Percentiles rank a stretch among this genome's conserved stretches.
phyloP scores from a whole-genome alignment of 2,797 vertebrate species.

The Lerista edwardsae region DNA sequence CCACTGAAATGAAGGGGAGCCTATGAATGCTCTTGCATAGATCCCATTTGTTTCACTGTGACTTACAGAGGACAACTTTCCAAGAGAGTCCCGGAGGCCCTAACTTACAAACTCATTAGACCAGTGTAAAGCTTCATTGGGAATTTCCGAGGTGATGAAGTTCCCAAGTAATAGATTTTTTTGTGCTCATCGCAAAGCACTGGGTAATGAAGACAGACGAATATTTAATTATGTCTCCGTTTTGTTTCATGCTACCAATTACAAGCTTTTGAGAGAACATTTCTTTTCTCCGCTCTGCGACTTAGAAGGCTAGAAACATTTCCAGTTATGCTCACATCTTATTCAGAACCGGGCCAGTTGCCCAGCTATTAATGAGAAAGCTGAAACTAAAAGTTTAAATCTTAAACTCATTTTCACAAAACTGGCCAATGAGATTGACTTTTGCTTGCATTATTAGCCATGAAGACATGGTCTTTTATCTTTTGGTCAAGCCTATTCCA shows the following conservation, averaged over 20 bases:
- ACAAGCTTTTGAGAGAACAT: background rate
- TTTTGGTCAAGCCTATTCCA: no score
- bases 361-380: background rate
- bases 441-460: background rate
- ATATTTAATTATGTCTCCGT: background rate
- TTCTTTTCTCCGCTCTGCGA: background rate
- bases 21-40: background rate
- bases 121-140: background rate
- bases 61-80: background rate
- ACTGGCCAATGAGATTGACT: background rate
- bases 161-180: background rate
- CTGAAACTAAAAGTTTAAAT: background rate
- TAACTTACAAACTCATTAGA: no score
- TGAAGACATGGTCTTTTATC: background rate
- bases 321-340: background rate
- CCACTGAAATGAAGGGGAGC: background rate
- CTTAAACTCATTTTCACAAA: background rate
- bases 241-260: background rate
- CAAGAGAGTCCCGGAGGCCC: background rate
- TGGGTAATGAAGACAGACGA: background rate
- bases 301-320: background rate
- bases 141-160: background rate
- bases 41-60: background rate
- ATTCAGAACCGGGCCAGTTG: background rate
- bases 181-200: background rate